Conservation (phyloP, 2,888 invertebrate species). For the Papilio protenor region DNA sequence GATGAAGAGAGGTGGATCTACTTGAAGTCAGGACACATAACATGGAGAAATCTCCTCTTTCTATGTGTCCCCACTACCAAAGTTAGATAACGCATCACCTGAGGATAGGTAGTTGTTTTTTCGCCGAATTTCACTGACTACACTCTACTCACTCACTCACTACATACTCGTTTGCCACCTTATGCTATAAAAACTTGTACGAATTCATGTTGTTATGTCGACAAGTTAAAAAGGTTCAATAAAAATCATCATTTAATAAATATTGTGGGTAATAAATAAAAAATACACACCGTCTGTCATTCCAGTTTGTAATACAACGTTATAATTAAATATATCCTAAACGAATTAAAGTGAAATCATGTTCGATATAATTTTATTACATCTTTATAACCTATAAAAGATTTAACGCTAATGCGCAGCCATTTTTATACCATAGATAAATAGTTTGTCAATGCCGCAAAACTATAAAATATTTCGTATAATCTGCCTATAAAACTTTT, state of each 20-base stretch:
- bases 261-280: constrained; percentile 33
- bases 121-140: neutral
- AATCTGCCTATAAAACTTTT: constrained; percentile 36
- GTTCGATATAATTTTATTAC: constrained; percentile 37
- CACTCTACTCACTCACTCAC: too few relatives aligned
- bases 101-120: neutral
- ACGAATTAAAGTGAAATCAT: constrained; percentile 32
- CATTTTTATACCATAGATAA: constrained; percentile 40
- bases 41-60: neutral
- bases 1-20: too few relatives aligned
- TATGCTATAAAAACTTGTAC: neutral
- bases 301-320: constrained; percentile 25
- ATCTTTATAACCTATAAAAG: constrained; percentile 29
- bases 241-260: constrained; percentile 12
- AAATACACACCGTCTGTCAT: constrained; percentile 28
- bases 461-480: constrained; percentile 30
- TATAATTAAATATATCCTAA: constrained; percentile 13
- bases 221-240: constrained; percentile 22
- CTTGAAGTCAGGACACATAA: neutral
- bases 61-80: too few relatives aligned
- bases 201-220: constrained; percentile 7
- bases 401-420: constrained; percentile 39
- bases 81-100: too few relatives aligned
- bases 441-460: constrained; percentile 22
- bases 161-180: neutral